phyloP scores from a whole-genome alignment of 1,140 invertebrate species.

The Papilio glaucus region DNA sequence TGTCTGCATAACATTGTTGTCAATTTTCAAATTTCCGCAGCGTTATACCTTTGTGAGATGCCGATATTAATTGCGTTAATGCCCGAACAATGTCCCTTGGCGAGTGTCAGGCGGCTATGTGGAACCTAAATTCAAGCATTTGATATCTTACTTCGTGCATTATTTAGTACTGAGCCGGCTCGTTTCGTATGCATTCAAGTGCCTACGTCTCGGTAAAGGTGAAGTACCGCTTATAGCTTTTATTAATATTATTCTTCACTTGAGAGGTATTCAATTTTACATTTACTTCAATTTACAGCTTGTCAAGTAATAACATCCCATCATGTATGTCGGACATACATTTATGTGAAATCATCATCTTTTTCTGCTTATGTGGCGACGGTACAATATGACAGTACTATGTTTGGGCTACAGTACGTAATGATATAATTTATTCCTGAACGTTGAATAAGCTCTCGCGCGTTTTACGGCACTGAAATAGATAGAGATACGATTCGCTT shows the following conservation, averaged over 20 bases:
- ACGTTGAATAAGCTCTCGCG: too few relatives aligned
- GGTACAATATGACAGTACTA: too few relatives aligned
- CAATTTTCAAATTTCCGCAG: constrained; percentile 20
- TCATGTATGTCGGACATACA: too few relatives aligned
- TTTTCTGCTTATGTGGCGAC: too few relatives aligned
- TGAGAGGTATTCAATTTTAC: too few relatives aligned
- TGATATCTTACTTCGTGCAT: not conserved
- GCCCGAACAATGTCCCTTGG: constrained; percentile 17
- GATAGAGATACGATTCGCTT: too few relatives aligned
- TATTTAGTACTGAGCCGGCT: not conserved
- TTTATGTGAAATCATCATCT: too few relatives aligned
- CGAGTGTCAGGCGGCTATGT: not conserved
- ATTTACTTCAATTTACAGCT: too few relatives aligned
- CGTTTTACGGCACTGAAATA: too few relatives aligned
- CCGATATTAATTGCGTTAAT: constrained; percentile 31
- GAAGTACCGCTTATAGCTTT: not conserved
- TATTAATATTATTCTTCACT: not conserved
- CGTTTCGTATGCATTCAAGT: not conserved
- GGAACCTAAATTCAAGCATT: not conserved
- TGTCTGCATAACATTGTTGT: constrained; percentile 28
- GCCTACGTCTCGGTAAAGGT: not conserved
- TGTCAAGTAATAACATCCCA: too few relatives aligned
- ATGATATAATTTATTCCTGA: too few relatives aligned
- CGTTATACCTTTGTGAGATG: constrained; percentile 9
- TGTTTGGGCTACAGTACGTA: too few relatives aligned